Evolutionary conservation across 2,797 vertebrate genomes (phyloP).

Genomic region (Gymnopithys bicolor): DNA sequence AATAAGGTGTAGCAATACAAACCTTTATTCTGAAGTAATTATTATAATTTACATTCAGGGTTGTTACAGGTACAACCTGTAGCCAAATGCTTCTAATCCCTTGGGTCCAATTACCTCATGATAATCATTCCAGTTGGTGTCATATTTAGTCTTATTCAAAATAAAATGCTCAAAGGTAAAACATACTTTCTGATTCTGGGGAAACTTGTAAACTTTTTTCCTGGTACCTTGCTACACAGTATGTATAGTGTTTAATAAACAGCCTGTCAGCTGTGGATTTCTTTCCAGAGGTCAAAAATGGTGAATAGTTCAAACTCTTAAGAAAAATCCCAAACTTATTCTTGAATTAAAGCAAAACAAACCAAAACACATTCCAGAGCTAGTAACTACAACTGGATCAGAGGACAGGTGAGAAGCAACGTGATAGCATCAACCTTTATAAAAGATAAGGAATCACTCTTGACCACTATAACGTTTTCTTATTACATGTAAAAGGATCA

Average conservation of each 20-base stretch:
- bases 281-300: background rate
- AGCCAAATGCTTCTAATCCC: conserved; percentile 18
- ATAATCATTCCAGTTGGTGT: conserved; percentile 2
- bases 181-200: background rate
- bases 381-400: background rate
- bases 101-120: conserved; percentile 37
- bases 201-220: background rate
- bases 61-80: background rate
- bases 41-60: conserved; percentile 11
- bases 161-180: background rate
- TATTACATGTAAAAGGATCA: too few species aligned
- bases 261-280: background rate
- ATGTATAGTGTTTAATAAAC: background rate
- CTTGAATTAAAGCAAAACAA: too few species aligned
- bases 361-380: background rate
- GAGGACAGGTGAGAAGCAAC: background rate
- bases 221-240: background rate
- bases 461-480: too few species aligned
- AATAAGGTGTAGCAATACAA: background rate
- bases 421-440: too few species aligned
- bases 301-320: background rate
- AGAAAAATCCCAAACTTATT: background rate
- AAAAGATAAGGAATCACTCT: too few species aligned
- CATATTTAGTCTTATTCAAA: conserved; percentile 7
- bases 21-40: conserved; percentile 13